Base-by-base conservation (phyloP, 2,888 invertebrate genomes). In the Ophonus ardosiacus region DNA sequence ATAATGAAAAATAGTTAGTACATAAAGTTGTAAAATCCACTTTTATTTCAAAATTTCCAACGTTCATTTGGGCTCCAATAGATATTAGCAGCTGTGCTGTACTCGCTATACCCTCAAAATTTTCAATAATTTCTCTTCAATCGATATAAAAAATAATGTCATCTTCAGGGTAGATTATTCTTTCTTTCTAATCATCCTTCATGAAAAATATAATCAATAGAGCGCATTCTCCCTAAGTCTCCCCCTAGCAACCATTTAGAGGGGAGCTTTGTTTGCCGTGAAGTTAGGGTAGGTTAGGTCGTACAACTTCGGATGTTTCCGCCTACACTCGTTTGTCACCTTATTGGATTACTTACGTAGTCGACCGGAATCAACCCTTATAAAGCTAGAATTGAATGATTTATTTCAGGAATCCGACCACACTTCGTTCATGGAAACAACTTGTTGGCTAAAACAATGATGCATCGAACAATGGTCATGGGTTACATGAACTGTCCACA, bases 221-320 rank as follows among this genome's bases (percentile, higher is more conserved):
- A 86, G 86, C 86, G 86, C 86, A 86, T 86, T 86, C 74, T 79
- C 24, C 76, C 85, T 84, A 88, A 86, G 87, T 86, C 87, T 88
- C 89, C 89, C 89, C 89, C 88, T 89, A 89, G 89, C 89, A 89
- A 89, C 89, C 61, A 24, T 31, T 65, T 68, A 86, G 86, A 85
- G 83, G 84, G 86, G 87, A 89, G 89, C 88, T 89, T 89, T 89
- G 89, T 89, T 89, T 89, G 87, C 88, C 89, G 89, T 89, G 89
- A 89, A 88, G 88, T 89, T 89, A 88, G 88, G 89, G 88, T 88
- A 89, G 89, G 89, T 87, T 89, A 89, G 88, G 88, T 88, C 63
- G 24, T 21, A 24, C 87, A 87, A 83, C 84, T 88, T 87, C 87
- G 88, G 87, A 87, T 88, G 88, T 88, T 88, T 88, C 88, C 88